Evolutionary conservation across 2,113 vertebrate species (phyloP).

Genomic region (Argyrosomus japonicus): DNA sequence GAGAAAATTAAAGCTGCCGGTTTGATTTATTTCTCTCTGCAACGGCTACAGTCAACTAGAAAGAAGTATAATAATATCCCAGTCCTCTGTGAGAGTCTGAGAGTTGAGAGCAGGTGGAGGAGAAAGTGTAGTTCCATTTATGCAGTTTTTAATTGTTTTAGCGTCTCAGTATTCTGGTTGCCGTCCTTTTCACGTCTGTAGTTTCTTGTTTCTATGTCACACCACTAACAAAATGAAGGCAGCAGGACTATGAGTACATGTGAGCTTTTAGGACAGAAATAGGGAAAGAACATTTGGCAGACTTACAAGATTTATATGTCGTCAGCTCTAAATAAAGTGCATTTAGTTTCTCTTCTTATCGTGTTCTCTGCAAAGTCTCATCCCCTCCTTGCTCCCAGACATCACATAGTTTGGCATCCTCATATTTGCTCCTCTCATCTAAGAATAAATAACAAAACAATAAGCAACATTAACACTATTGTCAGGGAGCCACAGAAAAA

Average conservation of each 20-base stretch:
- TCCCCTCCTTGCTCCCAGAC: no score
- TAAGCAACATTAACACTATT: background rate
- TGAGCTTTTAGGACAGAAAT: background rate
- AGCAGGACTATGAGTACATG: background rate
- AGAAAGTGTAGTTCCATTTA: conserved; percentile 8
- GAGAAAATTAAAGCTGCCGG: conserved; percentile 60
- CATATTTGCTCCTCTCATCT: background rate
- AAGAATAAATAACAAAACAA: background rate
- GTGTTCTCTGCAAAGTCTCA: background rate
- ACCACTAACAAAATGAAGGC: background rate
- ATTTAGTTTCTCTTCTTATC: background rate
- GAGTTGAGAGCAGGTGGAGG: background rate
- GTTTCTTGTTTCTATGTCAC: conserved; percentile 12
- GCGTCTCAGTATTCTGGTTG: background rate
- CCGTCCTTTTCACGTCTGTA: background rate
- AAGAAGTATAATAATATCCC: conserved; percentile 34
- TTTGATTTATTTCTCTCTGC: conserved; percentile 55
- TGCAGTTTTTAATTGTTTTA: conserved; percentile 7
- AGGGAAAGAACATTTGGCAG: background rate
- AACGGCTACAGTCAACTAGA: conserved; percentile 15
- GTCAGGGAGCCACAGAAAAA: background rate
- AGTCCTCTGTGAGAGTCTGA: background rate
- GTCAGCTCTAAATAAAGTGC: background rate
- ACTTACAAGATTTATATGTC: background rate
- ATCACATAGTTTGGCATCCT: background rate